Conservation (phyloP, 1,140 invertebrate genomes). For the Macrosteles quadrilineatus region DNA sequence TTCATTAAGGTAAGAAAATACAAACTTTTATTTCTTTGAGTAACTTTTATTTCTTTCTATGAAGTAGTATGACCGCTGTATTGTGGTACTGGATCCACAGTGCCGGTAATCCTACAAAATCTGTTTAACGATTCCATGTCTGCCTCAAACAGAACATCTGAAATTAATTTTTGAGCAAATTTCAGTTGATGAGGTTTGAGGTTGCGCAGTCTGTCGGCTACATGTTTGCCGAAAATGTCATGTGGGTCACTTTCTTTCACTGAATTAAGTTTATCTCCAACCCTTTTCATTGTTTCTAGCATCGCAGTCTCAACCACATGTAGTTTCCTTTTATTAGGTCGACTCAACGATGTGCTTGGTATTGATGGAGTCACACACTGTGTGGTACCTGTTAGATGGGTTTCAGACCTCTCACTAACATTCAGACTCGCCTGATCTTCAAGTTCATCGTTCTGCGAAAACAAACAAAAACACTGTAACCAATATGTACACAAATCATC, state of each 20-base stretch:
- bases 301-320: background rate
- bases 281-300: background rate
- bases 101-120: constrained; percentile 15
- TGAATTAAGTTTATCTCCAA: constrained; percentile 27
- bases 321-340: background rate
- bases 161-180: constrained; percentile 35
- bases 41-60: background rate
- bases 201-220: constrained; percentile 27
- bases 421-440: constrained; percentile 3
- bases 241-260: background rate
- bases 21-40: constrained; percentile 2
- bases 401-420: constrained; percentile 1
- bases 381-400: background rate
- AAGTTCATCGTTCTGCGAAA: background rate
- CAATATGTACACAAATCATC: too few species aligned
- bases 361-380: background rate
- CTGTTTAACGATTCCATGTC: constrained; percentile 33
- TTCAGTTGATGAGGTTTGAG: constrained; percentile 29
- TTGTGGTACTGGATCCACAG: background rate
- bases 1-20: background rate
- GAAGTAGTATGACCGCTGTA: background rate
- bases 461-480: background rate
- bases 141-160: constrained; percentile 33
- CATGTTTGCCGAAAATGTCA: constrained; percentile 34
- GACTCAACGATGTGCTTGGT: background rate